These are phyloP conservation scores for Meriones unguiculatus DNA, from an alignment of 2,113 vertebrate species.

Conservation along the genomic window DNA sequence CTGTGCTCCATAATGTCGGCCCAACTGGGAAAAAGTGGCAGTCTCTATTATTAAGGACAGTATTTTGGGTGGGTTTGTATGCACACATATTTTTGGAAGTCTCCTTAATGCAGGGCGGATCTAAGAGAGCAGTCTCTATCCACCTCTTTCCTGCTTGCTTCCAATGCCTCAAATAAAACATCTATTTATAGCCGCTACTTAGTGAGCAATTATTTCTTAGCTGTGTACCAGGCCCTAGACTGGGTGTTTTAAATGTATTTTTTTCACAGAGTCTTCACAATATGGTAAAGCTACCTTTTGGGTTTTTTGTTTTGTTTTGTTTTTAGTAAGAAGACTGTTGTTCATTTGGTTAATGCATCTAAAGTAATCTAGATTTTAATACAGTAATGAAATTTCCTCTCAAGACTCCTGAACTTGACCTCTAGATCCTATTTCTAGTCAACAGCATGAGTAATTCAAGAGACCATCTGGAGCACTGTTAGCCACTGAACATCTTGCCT, in stretches of 20 bases:
- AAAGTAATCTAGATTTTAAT: background rate
- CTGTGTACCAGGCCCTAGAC: background rate
- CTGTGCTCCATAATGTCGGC: slow-evolving; percentile 82
- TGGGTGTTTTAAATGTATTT: background rate
- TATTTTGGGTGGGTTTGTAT: background rate
- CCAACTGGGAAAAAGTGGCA: slow-evolving; percentile 80
- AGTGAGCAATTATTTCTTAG: background rate
- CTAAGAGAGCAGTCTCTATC: background rate
- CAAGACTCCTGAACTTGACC: background rate
- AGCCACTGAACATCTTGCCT: background rate
- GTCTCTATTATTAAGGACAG: slow-evolving; percentile 79
- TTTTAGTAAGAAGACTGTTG: background rate
- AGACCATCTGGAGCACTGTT: background rate
- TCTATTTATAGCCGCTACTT: slow-evolving; percentile 1
- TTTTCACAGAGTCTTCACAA: background rate
- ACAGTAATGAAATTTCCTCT: background rate
- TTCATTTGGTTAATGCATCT: background rate
- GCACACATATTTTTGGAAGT: slow-evolving; percentile 42
- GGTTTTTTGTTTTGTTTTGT: too few species aligned
- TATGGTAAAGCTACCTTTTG: background rate
- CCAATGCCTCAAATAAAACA: background rate
- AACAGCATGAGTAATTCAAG: background rate
- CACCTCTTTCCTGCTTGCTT: background rate
- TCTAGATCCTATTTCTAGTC: background rate
- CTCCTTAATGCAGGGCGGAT: slow-evolving; percentile 10